Evolutionary conservation across 2,113 vertebrate species (phyloP).

Genomic region (Varanus salvator): DNA sequence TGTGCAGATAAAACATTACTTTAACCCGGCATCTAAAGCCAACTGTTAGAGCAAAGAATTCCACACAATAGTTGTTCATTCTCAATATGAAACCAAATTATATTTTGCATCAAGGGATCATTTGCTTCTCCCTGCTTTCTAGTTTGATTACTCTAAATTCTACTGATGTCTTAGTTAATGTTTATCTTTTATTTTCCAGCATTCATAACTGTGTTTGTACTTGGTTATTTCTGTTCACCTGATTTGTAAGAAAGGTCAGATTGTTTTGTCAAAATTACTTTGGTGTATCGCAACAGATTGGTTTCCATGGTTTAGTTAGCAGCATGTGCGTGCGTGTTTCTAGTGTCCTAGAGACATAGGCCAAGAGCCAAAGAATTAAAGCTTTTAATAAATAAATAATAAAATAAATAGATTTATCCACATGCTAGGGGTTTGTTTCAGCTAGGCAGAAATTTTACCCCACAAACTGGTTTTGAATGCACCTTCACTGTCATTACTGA

Average conservation of each 20-base stretch:
- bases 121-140: not conserved
- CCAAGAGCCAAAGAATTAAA: no score
- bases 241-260: no score
- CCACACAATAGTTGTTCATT: not conserved
- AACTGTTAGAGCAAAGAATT: not conserved
- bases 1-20: no score
- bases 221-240: not conserved
- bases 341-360: no score
- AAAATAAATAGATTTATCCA: no score
- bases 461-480: no score
- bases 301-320: constrained; percentile 59
- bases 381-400: no score
- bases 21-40: not conserved
- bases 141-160: constrained; percentile 26
- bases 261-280: constrained; percentile 47
- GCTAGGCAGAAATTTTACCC: no score
- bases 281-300: constrained; percentile 45
- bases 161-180: not conserved
- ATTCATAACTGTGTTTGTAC: not conserved
- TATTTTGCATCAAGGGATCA: not conserved
- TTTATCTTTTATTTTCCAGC: constrained; percentile 5
- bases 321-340: constrained; percentile 23
- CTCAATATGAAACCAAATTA: constrained; percentile 33
- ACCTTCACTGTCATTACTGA: no score
- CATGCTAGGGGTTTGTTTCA: no score